Evolutionary conservation across 2,797 vertebrate species (phyloP).

Genomic region (Triplophysa bombifrons): DNA sequence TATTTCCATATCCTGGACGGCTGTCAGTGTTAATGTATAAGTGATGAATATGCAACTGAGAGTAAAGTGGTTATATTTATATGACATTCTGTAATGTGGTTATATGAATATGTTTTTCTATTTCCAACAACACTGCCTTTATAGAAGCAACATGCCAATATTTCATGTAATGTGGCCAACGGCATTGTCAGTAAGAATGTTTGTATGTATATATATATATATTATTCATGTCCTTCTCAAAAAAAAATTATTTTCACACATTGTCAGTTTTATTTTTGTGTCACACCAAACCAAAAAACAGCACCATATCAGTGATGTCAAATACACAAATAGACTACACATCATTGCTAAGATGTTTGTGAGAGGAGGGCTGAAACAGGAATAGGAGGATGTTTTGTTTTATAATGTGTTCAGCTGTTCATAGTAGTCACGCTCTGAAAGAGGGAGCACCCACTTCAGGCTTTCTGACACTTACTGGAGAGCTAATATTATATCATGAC

Average conservation of each 20-base stretch:
- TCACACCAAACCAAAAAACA: not conserved
- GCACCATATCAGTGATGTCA: not conserved
- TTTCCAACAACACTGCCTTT: not conserved
- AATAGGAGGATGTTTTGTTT: constrained; percentile 27
- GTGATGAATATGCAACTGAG: not conserved
- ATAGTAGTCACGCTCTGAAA: constrained; percentile 39
- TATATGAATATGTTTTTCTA: not conserved
- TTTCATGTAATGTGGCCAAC: not conserved
- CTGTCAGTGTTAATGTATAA: not conserved
- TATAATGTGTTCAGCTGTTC: constrained; percentile 65
- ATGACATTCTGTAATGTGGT: not conserved
- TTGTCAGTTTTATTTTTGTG: not conserved
- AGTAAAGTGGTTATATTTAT: not conserved
- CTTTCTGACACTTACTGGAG: constrained; percentile 63
- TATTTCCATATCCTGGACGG: not conserved
- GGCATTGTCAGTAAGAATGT: no score
- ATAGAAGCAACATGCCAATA: not conserved
- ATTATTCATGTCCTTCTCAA: no score
- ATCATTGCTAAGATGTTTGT: not conserved
- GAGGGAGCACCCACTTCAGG: constrained; percentile 58
- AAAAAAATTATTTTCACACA: not conserved
- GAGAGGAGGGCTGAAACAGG: not conserved
- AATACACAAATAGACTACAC: not conserved
- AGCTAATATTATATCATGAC: constrained; percentile 79
- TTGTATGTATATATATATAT: no score